phyloP scores from a whole-genome alignment of 2,888 invertebrate species.

The Xestoiulus laeticollis region DNA sequence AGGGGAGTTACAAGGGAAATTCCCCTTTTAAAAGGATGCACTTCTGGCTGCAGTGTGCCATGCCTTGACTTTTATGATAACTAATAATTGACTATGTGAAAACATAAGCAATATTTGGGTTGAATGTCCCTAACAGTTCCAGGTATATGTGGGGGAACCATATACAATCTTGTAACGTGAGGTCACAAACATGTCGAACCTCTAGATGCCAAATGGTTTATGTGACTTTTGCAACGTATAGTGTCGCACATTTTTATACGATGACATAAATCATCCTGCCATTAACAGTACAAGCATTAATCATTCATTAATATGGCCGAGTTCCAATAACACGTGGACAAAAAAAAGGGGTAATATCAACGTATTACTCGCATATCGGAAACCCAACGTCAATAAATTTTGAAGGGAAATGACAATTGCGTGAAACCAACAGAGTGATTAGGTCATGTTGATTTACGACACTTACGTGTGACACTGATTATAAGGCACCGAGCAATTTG shows the following conservation, averaged over 20 bases:
- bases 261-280: conserved; percentile 1
- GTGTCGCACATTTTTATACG: background rate
- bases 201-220: background rate
- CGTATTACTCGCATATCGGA: background rate
- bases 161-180: too few relatives aligned
- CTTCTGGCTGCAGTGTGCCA: too few relatives aligned
- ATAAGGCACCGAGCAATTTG: background rate
- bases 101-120: too few relatives aligned
- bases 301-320: conserved; percentile 21
- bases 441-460: background rate
- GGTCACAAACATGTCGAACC: background rate
- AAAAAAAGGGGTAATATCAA: background rate
- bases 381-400: background rate
- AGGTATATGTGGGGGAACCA: too few relatives aligned
- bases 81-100: too few relatives aligned
- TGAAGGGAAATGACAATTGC: background rate
- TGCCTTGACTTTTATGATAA: too few relatives aligned
- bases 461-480: background rate
- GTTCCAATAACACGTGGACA: background rate
- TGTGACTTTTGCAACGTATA: background rate
- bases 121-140: too few relatives aligned
- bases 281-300: conserved; percentile 6
- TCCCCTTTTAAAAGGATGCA: too few relatives aligned
- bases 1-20: too few relatives aligned
- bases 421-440: background rate